Evolutionary conservation across 2,888 invertebrate genomes (phyloP).

Genomic region (Heliconius ethilla): DNA sequence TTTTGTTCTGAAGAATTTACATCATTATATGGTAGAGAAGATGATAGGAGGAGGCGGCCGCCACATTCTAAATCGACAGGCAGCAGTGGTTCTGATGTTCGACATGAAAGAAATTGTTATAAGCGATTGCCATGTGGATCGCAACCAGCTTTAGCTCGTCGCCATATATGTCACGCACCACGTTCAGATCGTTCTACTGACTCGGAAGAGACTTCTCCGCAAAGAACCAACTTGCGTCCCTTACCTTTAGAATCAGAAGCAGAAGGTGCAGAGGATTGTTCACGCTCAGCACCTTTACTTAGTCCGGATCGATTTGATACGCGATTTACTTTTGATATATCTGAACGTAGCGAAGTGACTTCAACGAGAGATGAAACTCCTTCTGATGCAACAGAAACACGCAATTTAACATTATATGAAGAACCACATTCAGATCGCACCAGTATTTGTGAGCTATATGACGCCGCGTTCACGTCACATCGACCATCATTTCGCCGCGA

Average conservation of each 20-base stretch:
- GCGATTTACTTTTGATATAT: constrained; percentile 77
- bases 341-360: constrained; percentile 74
- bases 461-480: constrained; percentile 75
- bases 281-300: constrained; percentile 73
- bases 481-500: constrained; percentile 75
- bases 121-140: constrained; percentile 68
- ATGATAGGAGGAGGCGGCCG: constrained; percentile 66
- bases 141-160: constrained; percentile 66
- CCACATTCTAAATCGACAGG: constrained; percentile 78
- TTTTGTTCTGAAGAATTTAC: constrained; percentile 82
- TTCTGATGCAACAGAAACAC: constrained; percentile 78
- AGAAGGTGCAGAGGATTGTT: constrained; percentile 62
- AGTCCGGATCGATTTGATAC: constrained; percentile 77
- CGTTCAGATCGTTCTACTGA: constrained; percentile 75
- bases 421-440: constrained; percentile 80
- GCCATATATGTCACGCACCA: constrained; percentile 61
- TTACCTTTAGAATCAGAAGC: constrained; percentile 58
- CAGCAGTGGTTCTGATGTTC: constrained; percentile 77
- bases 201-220: constrained; percentile 71
- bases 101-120: constrained; percentile 73
- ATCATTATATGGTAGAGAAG: constrained; percentile 77
- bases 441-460: constrained; percentile 78
- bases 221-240: constrained; percentile 54
- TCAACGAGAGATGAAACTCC: constrained; percentile 77
- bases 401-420: constrained; percentile 77